A percentile compares a stretch with the other conserved stretches of the same genome.
phyloP scores from a whole-genome alignment of 2,113 vertebrate genomes.

The Mesembrinibis cayennensis region DNA sequence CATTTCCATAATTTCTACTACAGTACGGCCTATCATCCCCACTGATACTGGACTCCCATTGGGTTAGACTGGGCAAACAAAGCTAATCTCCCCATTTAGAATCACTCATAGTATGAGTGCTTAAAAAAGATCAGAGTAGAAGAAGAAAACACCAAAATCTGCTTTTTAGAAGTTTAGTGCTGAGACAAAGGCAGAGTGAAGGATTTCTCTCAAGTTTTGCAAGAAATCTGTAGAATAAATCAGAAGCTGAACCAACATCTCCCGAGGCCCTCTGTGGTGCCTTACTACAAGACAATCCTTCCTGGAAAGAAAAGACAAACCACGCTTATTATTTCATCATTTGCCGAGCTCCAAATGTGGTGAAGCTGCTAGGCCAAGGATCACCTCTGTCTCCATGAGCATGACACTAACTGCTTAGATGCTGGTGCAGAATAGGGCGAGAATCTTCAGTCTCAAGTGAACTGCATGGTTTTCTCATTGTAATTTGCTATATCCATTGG shows the following conservation, averaged over 20 bases:
- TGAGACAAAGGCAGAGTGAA: not conserved
- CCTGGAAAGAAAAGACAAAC: not conserved
- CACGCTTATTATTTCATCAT: not conserved
- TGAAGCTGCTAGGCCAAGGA: not conserved
- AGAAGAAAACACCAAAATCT: not conserved
- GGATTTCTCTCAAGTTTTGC: not conserved
- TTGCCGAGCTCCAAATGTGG: not conserved
- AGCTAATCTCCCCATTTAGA: not conserved
- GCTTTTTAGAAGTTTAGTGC: not conserved
- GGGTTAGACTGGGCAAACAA: not conserved
- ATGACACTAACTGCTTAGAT: not conserved
- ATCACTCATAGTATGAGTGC: not conserved
- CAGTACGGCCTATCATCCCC: not conserved
- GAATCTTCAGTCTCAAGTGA: not conserved
- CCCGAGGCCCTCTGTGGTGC: not conserved
- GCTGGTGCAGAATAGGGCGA: not conserved
- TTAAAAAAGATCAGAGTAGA: not conserved
- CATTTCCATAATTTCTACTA: not conserved
- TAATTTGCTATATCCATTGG: not conserved
- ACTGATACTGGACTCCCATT: not conserved
- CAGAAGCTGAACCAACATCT: not conserved
- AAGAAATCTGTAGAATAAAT: not conserved
- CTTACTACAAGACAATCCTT: not conserved
- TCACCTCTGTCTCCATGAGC: not conserved
- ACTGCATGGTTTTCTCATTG: not conserved